A percentile compares a stretch with the other conserved stretches of the same genome.
Evolutionary conservation across 2,113 vertebrate species (phyloP).

Genomic region (Gallinago undulata): DNA sequence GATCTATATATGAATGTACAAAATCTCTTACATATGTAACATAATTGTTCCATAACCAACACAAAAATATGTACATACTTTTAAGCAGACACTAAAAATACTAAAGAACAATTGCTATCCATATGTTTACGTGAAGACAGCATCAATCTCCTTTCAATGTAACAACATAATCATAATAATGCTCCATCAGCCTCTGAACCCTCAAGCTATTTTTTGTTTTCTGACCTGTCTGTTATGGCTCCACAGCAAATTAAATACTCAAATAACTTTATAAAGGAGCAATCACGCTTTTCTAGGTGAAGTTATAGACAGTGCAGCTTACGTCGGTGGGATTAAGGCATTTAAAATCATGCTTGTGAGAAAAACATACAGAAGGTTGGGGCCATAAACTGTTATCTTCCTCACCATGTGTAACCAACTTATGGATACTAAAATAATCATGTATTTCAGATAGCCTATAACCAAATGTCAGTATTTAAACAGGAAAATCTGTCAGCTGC

Average conservation of each 20-base stretch:
- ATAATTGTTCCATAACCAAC: not conserved
- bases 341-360: not conserved
- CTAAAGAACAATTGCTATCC: not conserved
- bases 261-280: not conserved
- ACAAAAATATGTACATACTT: not conserved
- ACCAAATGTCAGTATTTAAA: not conserved
- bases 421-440: not conserved
- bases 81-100: not conserved
- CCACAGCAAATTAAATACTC: not conserved
- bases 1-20: not conserved
- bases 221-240: not conserved
- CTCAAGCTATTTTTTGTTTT: not conserved
- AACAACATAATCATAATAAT: not conserved
- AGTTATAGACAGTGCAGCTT: not conserved
- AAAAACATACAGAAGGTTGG: not conserved
- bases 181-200: not conserved
- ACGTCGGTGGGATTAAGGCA: not conserved
- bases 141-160: not conserved
- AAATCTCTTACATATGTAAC: not conserved
- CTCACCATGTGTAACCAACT: not conserved
- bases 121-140: not conserved
- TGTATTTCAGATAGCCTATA: not conserved
- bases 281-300: not conserved
- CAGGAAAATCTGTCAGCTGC: not conserved
- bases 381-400: not conserved